Conservation (phyloP, 2,888 invertebrate genomes). For the Galerucella nymphaeae region DNA sequence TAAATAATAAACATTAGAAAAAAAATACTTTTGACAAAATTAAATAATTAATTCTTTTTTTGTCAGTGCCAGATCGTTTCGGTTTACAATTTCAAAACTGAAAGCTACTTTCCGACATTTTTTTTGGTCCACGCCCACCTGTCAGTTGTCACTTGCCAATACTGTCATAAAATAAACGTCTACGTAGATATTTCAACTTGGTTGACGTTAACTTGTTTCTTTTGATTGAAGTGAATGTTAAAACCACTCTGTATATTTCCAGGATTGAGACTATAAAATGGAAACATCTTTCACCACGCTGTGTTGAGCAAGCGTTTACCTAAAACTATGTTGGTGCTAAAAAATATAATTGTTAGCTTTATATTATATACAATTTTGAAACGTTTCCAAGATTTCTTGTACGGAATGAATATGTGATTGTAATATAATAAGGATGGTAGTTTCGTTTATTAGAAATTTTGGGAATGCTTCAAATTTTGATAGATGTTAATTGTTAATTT, state of each 20-base stretch:
- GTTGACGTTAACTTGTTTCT: background rate
- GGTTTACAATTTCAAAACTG: too few species aligned
- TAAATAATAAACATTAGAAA: background rate
- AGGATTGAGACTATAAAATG: slow-evolving; percentile 26
- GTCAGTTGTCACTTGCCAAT: too few species aligned
- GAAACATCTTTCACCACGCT: slow-evolving; percentile 21
- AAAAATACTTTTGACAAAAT: background rate
- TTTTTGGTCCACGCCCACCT: too few species aligned
- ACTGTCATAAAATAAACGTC: background rate
- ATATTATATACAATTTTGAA: slow-evolving; percentile 29
- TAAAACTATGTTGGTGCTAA: slow-evolving; percentile 45
- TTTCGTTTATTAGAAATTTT: slow-evolving; percentile 37
- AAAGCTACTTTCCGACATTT: too few species aligned
- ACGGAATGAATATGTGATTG: slow-evolving; percentile 46
- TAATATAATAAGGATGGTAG: slow-evolving; percentile 46
- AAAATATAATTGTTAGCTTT: slow-evolving; percentile 42
- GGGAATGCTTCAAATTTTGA: slow-evolving; percentile 22
- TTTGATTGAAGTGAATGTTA: background rate
- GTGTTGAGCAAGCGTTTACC: slow-evolving; percentile 33
- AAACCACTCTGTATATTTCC: background rate
- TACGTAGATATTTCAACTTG: background rate
- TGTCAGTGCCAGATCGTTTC: background rate
- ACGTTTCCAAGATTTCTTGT: slow-evolving; percentile 28
- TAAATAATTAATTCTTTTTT: background rate
- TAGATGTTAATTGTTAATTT: slow-evolving; percentile 42